These are phyloP conservation scores for Drosophila stalkeri DNA, from an alignment of 2,888 invertebrate genomes.

Conservation along the genomic window DNA sequence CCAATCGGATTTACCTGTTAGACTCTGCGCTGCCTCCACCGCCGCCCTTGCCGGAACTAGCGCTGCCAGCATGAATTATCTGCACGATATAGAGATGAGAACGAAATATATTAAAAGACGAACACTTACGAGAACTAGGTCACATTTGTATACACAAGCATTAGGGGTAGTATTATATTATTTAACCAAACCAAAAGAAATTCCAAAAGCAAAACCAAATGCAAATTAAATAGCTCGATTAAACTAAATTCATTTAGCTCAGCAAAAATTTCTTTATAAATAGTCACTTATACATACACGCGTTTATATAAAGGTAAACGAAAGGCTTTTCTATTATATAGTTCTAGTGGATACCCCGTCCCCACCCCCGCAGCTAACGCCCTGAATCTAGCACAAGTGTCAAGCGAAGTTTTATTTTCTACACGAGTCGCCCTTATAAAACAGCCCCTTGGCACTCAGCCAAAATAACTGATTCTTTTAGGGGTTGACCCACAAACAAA, in stretches of 20 bases:
- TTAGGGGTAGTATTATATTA: constrained; percentile 14
- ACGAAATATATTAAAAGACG: constrained; percentile 26
- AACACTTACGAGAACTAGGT: constrained; percentile 24
- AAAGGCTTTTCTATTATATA: constrained; percentile 21
- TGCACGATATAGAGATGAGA: constrained; percentile 81
- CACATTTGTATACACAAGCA: constrained; percentile 10
- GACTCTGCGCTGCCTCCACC: constrained; percentile 86
- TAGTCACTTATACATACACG: constrained; percentile 14
- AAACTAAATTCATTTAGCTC: constrained; percentile 11
- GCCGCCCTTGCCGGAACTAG: constrained; percentile 86
- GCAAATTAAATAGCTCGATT: constrained; percentile 7
- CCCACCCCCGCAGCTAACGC: constrained; percentile 15
- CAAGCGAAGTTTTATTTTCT: constrained; percentile 59
- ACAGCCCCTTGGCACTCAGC: constrained; percentile 72
- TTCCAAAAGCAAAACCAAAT: not conserved
- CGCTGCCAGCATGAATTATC: constrained; percentile 88
- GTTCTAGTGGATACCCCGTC: constrained; percentile 32
- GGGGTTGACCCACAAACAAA: constrained; percentile 55
- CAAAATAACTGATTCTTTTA: constrained; percentile 31
- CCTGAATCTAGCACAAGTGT: constrained; percentile 56
- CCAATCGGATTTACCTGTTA: constrained; percentile 86
- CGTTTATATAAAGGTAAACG: constrained; percentile 25
- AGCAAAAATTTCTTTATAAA: constrained; percentile 25
- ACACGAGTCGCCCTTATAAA: constrained; percentile 44
- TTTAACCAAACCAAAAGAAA: not conserved